These are phyloP conservation scores for Fundulus diaphanus DNA, from an alignment of 2,797 vertebrate species.

Conservation along the genomic window DNA sequence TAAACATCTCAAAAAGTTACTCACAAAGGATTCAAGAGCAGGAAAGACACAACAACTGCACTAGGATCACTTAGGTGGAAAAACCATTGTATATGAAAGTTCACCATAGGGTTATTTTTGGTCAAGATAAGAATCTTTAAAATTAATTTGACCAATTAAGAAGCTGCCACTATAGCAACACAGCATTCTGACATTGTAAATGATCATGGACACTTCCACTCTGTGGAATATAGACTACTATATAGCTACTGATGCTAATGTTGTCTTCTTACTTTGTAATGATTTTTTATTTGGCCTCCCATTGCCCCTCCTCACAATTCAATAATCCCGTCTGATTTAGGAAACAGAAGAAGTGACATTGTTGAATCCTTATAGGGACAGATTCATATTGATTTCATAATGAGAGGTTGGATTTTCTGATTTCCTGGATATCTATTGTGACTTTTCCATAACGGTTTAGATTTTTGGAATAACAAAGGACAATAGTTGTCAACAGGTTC, in stretches of 20 bases:
- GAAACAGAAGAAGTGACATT: constrained; percentile 26
- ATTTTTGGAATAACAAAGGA: too few species aligned
- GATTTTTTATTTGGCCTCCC: neutral
- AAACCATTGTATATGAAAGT: neutral
- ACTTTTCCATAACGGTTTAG: too few species aligned
- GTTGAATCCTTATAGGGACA: constrained; percentile 33
- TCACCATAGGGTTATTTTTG: neutral
- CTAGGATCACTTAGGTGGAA: too few species aligned
- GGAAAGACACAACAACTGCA: neutral
- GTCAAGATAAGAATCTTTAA: neutral
- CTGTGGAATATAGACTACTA: too few species aligned
- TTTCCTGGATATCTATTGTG: constrained; percentile 42
- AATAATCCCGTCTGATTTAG: constrained; percentile 34
- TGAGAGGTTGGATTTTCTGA: constrained; percentile 40
- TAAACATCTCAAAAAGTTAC: neutral
- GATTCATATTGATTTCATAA: neutral
- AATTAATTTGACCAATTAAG: neutral
- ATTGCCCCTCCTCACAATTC: neutral
- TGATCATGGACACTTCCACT: too few species aligned
- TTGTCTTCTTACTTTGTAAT: neutral
- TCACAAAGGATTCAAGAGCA: neutral
- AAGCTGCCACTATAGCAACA: neutral
- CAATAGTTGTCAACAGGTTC: too few species aligned
- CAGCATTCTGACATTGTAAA: too few species aligned
- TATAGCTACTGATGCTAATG: neutral